A percentile compares a stretch with the other conserved stretches of the same genome.
These are phyloP conservation scores for Whitmania pigra DNA, from an alignment of 1,140 invertebrate genomes.

Conservation along the genomic window DNA sequence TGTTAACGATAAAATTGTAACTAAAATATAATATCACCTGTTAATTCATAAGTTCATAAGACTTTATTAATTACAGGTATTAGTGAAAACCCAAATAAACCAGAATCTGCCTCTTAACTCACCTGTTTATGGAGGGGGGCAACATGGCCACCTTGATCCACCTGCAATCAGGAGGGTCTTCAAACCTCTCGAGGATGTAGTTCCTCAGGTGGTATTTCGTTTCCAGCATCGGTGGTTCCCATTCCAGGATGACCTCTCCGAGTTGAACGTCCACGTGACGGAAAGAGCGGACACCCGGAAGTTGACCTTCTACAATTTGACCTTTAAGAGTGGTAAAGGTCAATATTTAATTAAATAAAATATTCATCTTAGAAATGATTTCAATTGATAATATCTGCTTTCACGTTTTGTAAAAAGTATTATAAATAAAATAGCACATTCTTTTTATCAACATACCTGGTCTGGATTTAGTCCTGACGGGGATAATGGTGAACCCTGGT, in stretches of 20 bases:
- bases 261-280: conserved; percentile 72
- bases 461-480: conserved; percentile 1
- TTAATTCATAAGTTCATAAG: too few species aligned
- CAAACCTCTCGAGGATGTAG: conserved; percentile 21
- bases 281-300: conserved; percentile 11
- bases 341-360: background rate
- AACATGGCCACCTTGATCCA: conserved; percentile 11
- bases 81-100: too few species aligned
- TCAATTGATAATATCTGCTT: background rate
- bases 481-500: conserved; percentile 22
- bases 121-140: conserved; percentile 7
- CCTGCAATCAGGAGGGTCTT: conserved; percentile 5
- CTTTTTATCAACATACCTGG: background rate
- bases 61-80: too few species aligned
- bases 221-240: conserved; percentile 62
- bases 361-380: background rate
- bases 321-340: background rate
- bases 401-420: background rate
- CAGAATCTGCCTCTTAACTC: background rate
- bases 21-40: too few species aligned
- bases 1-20: background rate
- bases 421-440: background rate
- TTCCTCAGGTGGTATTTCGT: conserved; percentile 13
- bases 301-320: background rate
- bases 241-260: conserved; percentile 81